Evolutionary conservation across 2,113 vertebrate genomes (phyloP).

Genomic region (Chaetorhynchus papuensis): DNA sequence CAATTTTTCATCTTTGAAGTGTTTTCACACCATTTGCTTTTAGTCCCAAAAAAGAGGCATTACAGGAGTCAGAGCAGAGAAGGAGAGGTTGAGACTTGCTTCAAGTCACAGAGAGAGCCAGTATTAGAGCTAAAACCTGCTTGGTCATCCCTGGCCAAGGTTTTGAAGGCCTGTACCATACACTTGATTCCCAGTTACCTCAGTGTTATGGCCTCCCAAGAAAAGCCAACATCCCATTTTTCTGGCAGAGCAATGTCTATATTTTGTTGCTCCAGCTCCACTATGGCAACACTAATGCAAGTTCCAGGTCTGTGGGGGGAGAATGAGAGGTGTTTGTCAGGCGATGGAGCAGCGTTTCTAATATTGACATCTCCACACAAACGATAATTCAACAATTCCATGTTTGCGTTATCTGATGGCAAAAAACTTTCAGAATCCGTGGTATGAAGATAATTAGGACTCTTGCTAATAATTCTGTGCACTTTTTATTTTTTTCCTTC

Average conservation of each 20-base stretch:
- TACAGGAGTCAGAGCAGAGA: neutral
- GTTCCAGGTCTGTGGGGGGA: neutral
- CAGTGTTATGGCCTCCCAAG: neutral
- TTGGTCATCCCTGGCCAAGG: neutral
- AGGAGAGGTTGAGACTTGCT: neutral
- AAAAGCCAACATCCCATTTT: neutral
- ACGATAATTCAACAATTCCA: constrained; percentile 24
- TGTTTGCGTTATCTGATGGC: neutral
- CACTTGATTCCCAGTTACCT: neutral
- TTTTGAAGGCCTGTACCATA: neutral
- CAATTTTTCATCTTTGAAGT: neutral
- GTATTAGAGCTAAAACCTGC: neutral
- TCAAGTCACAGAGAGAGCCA: neutral
- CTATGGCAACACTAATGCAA: neutral
- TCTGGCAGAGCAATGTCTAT: neutral
- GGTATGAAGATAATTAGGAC: constrained; percentile 70
- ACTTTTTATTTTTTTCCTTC: neutral
- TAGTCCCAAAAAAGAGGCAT: neutral
- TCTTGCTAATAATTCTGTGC: constrained; percentile 67
- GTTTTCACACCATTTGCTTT: neutral
- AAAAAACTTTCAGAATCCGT: constrained; percentile 56
- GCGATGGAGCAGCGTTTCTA: neutral
- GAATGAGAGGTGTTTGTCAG: neutral
- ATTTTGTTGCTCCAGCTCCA: neutral
- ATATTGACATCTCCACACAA: neutral